Evolutionary conservation across 1,140 invertebrate genomes (phyloP), one percentile per base, ranked within the genome.

Genomic region (Nylanderia fulva): DNA sequence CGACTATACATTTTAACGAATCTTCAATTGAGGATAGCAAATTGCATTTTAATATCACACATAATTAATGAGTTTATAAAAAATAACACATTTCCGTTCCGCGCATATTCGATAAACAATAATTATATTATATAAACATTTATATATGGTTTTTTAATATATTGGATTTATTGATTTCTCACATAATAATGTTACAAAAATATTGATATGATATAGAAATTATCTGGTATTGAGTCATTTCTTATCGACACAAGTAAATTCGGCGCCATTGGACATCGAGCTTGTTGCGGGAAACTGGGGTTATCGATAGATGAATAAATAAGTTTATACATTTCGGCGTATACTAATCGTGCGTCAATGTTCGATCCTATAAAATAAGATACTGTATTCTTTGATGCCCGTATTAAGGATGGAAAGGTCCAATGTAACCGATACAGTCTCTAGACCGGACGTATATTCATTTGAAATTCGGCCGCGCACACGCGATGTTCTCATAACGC

Each of bases 271-370:
- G 91, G 84, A 48, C 68, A 39, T 61, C 63, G 48, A 24, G 63
- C 87, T 84, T 76, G 84, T 88, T 88, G 79, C 88, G 88, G 89
- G 90, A 93, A 92, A 86, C 86, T 85, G 91, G 90, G 92, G 91
- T 94, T 94, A 94, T 94, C 93, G 91, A 89, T 89, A 91, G 84
- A 80, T 85, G 90, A 94, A 94, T 92, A 94, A 94, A 93, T 92
- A 94, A 93, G 90, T 94, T 91, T 87, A 92, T 91, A 84, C 88
- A 91, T 93, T 93, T 94, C 90, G 92, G 91, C n/a, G n/a, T n/a
- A n/a, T n/a, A n/a, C 90, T 94, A 93, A 94, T 94, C 93, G 72
- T 90, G 83, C 86, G 85, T 77, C 68, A 87, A 87, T 86, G 92
- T 92, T 93, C 92, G 91, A 93, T 93, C 90, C 85, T 90, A 91